Conservation (phyloP, 2,797 vertebrate genomes). For the Naso thynnoides region DNA sequence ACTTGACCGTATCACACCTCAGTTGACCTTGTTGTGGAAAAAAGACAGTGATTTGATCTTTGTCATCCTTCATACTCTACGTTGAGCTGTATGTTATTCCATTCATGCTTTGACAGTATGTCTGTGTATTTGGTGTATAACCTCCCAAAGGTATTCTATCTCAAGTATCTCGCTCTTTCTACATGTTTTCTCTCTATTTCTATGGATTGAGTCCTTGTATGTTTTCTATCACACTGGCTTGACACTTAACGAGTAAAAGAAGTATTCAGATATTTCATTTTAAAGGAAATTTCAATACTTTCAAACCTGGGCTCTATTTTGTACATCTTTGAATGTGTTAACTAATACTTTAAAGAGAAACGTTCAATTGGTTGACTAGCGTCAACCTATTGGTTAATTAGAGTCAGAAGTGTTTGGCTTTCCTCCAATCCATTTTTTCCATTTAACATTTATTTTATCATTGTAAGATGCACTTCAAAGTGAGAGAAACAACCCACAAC, state of each 20-base stretch:
- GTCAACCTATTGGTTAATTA: no score
- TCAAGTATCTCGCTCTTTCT: background rate
- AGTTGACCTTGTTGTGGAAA: background rate
- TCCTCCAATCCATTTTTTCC: no score
- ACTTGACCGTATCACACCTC: background rate
- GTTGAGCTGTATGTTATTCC: background rate
- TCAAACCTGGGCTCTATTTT: no score
- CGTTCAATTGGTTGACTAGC: no score
- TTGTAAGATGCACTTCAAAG: no score
- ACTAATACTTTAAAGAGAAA: no score
- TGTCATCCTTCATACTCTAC: background rate
- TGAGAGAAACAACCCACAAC: no score
- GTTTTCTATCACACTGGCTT: background rate
- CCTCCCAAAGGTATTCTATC: background rate
- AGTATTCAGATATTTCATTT: background rate
- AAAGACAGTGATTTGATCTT: conserved; percentile 10
- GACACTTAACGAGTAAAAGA: background rate
- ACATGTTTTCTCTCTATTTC: background rate
- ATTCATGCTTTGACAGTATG: background rate
- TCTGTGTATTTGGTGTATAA: background rate
- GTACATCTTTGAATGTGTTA: no score
- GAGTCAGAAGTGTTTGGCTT: no score
- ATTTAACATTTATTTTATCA: no score
- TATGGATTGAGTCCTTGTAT: background rate
- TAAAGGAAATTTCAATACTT: no score